Evolutionary conservation across 2,113 vertebrate species (phyloP).

Genomic region (Thryonomys swinderianus): DNA sequence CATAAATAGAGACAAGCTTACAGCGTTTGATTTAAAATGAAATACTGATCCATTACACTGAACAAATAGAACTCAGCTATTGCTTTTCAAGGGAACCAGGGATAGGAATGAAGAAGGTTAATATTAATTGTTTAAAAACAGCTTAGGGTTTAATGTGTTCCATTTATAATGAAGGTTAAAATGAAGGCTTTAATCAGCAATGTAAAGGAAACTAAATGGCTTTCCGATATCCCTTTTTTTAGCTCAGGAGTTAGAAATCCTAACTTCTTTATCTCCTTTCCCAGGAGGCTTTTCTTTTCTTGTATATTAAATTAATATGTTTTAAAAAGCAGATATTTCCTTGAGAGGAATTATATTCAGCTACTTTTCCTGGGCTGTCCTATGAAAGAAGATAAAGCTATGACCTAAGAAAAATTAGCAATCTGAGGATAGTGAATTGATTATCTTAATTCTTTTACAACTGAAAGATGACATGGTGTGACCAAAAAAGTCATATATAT

Average conservation of each 20-base stretch:
- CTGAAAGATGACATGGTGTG: neutral
- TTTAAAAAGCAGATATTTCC: conserved; percentile 42
- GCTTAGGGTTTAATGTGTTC: conserved; percentile 66
- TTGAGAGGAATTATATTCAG: conserved; percentile 21
- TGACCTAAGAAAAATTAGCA: neutral
- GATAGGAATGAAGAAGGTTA: conserved; percentile 64
- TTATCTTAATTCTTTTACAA: neutral
- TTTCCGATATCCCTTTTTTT: conserved; percentile 61
- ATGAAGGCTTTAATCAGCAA: conserved; percentile 71
- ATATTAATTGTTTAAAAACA: conserved; percentile 79
- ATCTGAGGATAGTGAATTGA: neutral
- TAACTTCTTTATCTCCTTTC: neutral
- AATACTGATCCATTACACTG: conserved; percentile 42
- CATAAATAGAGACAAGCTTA: conserved; percentile 1
- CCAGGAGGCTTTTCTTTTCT: neutral
- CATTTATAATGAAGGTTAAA: conserved; percentile 74
- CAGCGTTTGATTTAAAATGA: conserved; percentile 43
- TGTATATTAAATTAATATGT: conserved; percentile 52
- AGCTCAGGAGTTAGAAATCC: conserved; percentile 47
- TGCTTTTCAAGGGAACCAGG: conserved; percentile 46
- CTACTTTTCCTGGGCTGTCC: neutral
- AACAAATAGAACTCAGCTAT: conserved; percentile 27
- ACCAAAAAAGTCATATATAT: neutral
- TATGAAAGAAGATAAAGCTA: conserved; percentile 1
- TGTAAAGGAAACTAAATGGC: conserved; percentile 64